These are phyloP conservation scores for Sphaerophoria taeniata DNA, from an alignment of 2,888 invertebrate species.

Conservation along the genomic window DNA sequence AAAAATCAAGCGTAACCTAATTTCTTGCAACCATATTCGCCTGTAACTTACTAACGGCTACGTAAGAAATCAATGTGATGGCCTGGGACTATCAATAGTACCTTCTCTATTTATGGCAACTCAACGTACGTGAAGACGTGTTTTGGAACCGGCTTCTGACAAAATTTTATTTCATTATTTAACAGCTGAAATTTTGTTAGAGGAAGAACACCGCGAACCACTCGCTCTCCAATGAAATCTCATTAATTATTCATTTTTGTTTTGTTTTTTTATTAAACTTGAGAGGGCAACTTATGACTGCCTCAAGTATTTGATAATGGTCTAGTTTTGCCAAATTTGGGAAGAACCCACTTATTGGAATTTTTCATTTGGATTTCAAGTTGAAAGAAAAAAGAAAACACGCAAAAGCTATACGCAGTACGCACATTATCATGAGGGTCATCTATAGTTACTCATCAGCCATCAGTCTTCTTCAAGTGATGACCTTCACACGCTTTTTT, in stretches of 20 bases:
- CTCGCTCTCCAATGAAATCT: constrained; percentile 26
- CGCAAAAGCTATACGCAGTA: too few species aligned
- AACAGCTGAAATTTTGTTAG: not conserved
- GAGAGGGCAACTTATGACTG: not conserved
- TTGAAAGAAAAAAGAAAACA: not conserved
- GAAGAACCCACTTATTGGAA: constrained; percentile 33
- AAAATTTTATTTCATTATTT: constrained; percentile 21
- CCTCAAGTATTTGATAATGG: constrained; percentile 18
- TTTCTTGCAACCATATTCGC: not conserved
- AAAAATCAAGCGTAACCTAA: constrained; percentile 17
- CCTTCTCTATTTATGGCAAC: constrained; percentile 10
- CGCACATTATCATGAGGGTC: not conserved
- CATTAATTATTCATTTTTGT: too few species aligned
- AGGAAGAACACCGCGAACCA: too few species aligned
- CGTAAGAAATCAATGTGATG: constrained; percentile 26
- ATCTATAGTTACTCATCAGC: too few species aligned
- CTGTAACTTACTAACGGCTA: constrained; percentile 46
- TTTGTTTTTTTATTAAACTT: constrained; percentile 36
- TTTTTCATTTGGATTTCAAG: not conserved
- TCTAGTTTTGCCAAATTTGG: constrained; percentile 41
- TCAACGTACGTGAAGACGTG: constrained; percentile 41
- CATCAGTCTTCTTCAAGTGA: not conserved
- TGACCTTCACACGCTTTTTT: constrained; percentile 21
- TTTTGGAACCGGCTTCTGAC: constrained; percentile 1
- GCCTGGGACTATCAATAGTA: constrained; percentile 31